Percentiles rank a stretch among this genome's conserved stretches.
Evolutionary conservation across 2,888 invertebrate species (phyloP).

Genomic region (Papilio protenor): DNA sequence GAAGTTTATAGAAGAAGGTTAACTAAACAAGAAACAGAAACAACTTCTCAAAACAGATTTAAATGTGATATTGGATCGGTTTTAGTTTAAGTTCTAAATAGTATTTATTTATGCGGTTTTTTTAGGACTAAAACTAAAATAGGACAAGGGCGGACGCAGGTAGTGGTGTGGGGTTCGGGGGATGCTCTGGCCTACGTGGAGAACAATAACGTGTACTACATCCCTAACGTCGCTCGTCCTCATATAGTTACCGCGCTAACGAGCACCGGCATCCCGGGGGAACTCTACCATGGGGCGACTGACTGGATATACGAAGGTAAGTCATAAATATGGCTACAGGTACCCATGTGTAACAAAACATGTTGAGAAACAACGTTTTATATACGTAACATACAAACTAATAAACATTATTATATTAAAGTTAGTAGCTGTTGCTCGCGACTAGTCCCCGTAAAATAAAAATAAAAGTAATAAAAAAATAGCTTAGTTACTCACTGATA

Average conservation of each 20-base stretch:
- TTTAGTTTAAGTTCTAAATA: background rate
- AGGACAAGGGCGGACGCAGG: constrained; percentile 83
- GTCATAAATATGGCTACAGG: background rate
- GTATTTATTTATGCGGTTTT: background rate
- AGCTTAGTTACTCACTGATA: too few species aligned
- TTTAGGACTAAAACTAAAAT: constrained; percentile 70
- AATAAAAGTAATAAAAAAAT: too few species aligned
- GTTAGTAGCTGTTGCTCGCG: too few species aligned
- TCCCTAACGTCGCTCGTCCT: constrained; percentile 65
- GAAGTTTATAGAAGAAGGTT: background rate
- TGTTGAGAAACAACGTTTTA: too few species aligned
- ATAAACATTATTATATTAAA: too few species aligned
- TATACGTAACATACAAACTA: too few species aligned
- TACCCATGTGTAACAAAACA: background rate
- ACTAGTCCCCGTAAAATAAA: too few species aligned
- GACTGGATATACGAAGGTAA: constrained; percentile 98
- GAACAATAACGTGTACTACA: constrained; percentile 88
- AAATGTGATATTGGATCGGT: background rate
- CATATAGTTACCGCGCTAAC: constrained; percentile 81
- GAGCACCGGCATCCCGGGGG: constrained; percentile 84
- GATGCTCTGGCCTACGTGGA: constrained; percentile 85
- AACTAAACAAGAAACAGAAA: background rate
- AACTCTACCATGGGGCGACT: constrained; percentile 92
- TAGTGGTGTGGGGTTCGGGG: constrained; percentile 82
- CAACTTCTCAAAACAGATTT: background rate